phyloP scores from a whole-genome alignment of 2,113 vertebrate genomes.

The Eublepharis macularius region DNA sequence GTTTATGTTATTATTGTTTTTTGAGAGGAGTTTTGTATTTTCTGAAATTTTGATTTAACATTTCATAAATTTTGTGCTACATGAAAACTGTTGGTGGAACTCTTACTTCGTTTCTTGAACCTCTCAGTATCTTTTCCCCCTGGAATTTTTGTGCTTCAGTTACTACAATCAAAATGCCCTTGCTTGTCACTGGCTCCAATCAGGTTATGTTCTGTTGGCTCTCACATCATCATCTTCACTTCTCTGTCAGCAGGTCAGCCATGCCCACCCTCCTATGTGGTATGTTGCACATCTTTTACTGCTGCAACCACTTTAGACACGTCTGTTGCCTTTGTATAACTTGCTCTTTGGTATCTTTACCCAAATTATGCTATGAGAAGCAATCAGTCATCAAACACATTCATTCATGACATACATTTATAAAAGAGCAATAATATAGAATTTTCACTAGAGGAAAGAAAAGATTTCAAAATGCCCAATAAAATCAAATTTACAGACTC shows the following conservation, averaged over 20 bases:
- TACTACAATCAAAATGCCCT: neutral
- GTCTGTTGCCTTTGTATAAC: no score
- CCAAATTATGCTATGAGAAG: neutral
- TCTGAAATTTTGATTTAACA: neutral
- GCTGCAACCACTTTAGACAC: neutral
- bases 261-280: neutral
- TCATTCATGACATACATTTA: neutral
- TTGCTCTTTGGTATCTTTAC: neutral
- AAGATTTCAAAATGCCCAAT: neutral
- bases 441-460: neutral
- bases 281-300: neutral
- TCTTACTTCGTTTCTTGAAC: neutral
- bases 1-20: conserved; percentile 9
- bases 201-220: neutral
- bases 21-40: no score
- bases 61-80: neutral
- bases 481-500: neutral
- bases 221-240: neutral
- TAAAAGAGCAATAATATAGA: neutral
- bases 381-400: neutral
- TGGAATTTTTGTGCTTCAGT: neutral
- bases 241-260: neutral
- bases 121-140: neutral
- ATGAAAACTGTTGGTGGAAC: neutral
- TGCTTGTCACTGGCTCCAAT: neutral